Evolutionary conservation across 2,888 invertebrate species (phyloP).

Genomic region (Tridacna gigas): DNA sequence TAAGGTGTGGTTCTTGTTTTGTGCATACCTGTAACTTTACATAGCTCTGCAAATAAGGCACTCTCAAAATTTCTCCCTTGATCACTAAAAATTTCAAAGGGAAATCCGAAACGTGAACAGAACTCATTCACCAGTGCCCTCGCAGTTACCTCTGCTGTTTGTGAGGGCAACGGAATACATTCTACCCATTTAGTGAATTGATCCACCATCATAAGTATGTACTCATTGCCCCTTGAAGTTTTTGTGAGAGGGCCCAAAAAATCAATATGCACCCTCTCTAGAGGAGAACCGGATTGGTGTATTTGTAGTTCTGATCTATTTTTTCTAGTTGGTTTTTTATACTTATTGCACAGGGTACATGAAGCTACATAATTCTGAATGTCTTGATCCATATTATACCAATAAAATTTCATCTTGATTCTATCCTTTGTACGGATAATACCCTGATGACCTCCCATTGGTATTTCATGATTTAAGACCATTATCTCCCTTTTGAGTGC

Average conservation of each 20-base stretch:
- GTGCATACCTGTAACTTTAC: slow-evolving; percentile 32
- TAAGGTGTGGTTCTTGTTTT: slow-evolving; percentile 49
- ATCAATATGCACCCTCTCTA: slow-evolving; percentile 40
- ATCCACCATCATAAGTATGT: slow-evolving; percentile 50
- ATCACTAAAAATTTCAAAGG: slow-evolving; percentile 32
- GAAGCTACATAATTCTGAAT: neutral
- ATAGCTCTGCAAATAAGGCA: slow-evolving; percentile 37
- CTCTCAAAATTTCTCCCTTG: slow-evolving; percentile 50
- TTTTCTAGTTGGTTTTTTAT: neutral
- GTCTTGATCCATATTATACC: slow-evolving; percentile 17
- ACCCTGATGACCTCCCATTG: slow-evolving; percentile 1
- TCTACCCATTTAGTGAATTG: slow-evolving; percentile 52
- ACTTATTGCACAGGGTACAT: neutral
- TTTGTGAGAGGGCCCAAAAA: slow-evolving; percentile 50
- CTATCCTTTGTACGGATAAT: neutral
- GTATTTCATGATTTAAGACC: neutral
- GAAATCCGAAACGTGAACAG: slow-evolving; percentile 39
- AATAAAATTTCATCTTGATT: neutral
- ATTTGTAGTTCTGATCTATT: slow-evolving; percentile 83
- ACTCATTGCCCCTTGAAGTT: slow-evolving; percentile 36
- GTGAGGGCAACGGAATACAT: slow-evolving; percentile 35
- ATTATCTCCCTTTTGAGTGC: neutral
- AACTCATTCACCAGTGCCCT: slow-evolving; percentile 35
- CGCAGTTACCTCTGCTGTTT: slow-evolving; percentile 48
- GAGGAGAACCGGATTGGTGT: slow-evolving; percentile 91